A percentile compares a stretch with the other conserved stretches of the same genome.
phyloP scores from a whole-genome alignment of 2,113 vertebrate genomes.

The Apus apus region DNA sequence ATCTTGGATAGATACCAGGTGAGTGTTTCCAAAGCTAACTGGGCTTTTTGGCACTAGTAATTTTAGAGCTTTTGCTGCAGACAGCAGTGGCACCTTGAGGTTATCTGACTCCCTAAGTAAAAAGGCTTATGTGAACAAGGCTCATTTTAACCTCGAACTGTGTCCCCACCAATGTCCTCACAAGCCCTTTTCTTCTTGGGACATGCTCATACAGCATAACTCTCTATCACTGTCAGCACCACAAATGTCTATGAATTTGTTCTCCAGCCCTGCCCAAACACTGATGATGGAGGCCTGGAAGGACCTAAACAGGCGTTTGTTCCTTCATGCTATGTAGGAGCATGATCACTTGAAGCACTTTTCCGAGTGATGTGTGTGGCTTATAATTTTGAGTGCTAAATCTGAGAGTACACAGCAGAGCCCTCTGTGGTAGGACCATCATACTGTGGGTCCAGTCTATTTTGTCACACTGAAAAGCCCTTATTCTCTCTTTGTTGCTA shows the following conservation, averaged over 20 bases:
- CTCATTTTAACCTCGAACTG: not conserved
- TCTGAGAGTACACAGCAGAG: not conserved
- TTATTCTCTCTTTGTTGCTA: not conserved
- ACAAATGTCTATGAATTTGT: not conserved
- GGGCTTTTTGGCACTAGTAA: not conserved
- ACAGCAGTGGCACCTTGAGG: not conserved
- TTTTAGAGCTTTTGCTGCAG: not conserved
- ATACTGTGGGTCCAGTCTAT: not conserved
- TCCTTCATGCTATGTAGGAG: not conserved
- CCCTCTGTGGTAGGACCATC: not conserved
- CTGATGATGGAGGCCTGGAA: not conserved
- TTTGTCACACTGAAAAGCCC: not conserved
- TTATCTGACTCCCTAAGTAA: not conserved
- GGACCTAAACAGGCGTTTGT: not conserved
- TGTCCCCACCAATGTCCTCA: not conserved
- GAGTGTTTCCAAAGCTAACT: not conserved
- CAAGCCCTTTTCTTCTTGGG: not conserved
- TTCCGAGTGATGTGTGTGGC: not conserved
- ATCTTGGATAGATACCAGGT: constrained; percentile 98
- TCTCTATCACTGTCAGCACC: not conserved
- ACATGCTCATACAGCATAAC: not conserved
- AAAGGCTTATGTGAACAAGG: not conserved
- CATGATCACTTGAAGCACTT: not conserved
- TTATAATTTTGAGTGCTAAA: not conserved
- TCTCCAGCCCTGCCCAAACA: not conserved